Evolutionary conservation across 2,797 vertebrate genomes (phyloP).

Genomic region (Microhierax caerulescens): DNA sequence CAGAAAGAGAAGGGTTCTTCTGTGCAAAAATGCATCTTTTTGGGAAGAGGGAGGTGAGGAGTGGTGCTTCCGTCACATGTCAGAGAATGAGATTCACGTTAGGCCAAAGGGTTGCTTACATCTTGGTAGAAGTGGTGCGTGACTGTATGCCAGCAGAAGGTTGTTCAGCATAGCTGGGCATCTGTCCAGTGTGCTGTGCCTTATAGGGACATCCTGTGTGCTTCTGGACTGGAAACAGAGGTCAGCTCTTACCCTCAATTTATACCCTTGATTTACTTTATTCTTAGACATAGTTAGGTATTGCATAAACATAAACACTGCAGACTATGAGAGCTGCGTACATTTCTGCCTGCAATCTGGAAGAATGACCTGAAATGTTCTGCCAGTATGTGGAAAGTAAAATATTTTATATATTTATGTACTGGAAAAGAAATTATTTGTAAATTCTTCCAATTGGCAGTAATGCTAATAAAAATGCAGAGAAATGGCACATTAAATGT

Average conservation of each 20-base stretch:
- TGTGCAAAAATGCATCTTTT: neutral
- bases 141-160: neutral
- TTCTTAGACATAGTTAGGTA: neutral
- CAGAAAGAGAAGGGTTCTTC: neutral
- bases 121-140: neutral
- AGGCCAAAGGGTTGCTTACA: neutral
- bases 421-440: conserved; percentile 9
- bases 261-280: neutral
- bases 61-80: neutral
- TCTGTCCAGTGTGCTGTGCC: neutral
- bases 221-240: neutral
- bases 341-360: neutral
- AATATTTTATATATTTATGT: conserved; percentile 11
- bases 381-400: neutral
- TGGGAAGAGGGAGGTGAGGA: neutral
- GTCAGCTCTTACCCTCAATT: neutral
- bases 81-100: neutral
- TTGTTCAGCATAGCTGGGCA: neutral
- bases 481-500: conserved; percentile 36
- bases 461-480: neutral
- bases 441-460: conserved; percentile 37
- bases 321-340: neutral
- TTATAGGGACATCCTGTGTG: neutral
- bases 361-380: neutral
- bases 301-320: neutral